phyloP scores from a whole-genome alignment of 2,797 vertebrate genomes.

The Tadarida brasiliensis region DNA sequence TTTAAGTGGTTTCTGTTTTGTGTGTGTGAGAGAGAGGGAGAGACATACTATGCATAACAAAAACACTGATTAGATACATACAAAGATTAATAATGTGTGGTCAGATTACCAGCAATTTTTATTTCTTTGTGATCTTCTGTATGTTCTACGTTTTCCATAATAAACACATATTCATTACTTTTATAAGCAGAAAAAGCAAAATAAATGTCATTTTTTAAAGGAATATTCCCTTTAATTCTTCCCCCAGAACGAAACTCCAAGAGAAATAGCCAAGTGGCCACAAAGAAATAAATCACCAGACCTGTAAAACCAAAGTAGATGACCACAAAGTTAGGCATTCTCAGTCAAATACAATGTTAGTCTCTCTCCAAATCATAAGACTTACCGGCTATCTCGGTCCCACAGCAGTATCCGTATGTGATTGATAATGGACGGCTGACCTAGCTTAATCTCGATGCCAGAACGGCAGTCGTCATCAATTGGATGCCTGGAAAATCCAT shows the following conservation, averaged over 20 bases:
- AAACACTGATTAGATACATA: not conserved
- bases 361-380: constrained; percentile 32
- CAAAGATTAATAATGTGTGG: not conserved
- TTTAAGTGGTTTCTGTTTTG: constrained; percentile 17
- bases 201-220: not conserved
- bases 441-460: constrained; percentile 96
- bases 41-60: not conserved
- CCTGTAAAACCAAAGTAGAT: constrained; percentile 47
- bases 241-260: constrained; percentile 20
- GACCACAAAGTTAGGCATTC: not conserved
- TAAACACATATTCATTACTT: constrained; percentile 19
- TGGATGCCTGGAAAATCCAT: constrained; percentile 98
- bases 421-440: constrained; percentile 97
- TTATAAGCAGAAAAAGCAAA: not conserved
- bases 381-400: constrained; percentile 97
- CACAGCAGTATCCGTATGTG: constrained; percentile 96
- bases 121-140: constrained; percentile 50
- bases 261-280: constrained; percentile 20
- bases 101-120: constrained; percentile 44
- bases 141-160: constrained; percentile 33
- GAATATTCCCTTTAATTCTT: constrained; percentile 46
- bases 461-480: constrained; percentile 97
- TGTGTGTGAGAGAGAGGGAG: not conserved
- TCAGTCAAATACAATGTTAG: not conserved
- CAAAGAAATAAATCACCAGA: constrained; percentile 45